Conservation (phyloP, 2,113 vertebrate species). For the Hassar affinis region DNA sequence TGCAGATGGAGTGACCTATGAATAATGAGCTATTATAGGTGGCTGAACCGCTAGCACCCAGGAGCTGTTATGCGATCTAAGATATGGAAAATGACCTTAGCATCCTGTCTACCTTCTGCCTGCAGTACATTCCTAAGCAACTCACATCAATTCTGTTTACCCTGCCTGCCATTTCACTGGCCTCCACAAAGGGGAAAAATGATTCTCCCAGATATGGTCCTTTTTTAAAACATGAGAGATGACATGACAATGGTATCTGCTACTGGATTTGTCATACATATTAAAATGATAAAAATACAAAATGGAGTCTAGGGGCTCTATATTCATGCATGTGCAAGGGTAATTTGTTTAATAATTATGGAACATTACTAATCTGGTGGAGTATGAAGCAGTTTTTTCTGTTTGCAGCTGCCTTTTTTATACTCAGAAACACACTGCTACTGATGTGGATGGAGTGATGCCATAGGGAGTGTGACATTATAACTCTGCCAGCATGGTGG, state of each 20-base stretch:
- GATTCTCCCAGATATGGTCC: neutral
- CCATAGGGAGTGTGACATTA: neutral
- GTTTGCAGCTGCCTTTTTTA: neutral
- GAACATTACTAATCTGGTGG: neutral
- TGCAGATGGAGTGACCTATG: constrained; percentile 48
- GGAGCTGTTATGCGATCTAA: constrained; percentile 58
- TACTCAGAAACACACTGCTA: neutral
- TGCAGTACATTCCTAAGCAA: constrained; percentile 69
- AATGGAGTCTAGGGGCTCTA: neutral
- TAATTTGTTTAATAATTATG: neutral
- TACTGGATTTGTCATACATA: neutral
- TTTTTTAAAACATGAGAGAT: constrained; percentile 1
- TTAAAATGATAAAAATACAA: neutral
- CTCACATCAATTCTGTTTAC: constrained; percentile 72
- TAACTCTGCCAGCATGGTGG: neutral
- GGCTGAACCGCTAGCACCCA: constrained; percentile 35
- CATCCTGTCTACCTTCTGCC: constrained; percentile 59
- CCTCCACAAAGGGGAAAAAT: constrained; percentile 50
- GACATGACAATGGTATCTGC: neutral
- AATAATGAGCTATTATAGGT: constrained; percentile 65
- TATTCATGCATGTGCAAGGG: neutral
- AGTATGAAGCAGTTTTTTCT: neutral
- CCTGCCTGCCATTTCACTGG: constrained; percentile 61
- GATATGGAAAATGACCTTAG: constrained; percentile 72
- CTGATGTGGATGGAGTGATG: neutral